Conservation (phyloP, 2,113 vertebrate genomes). For the Melanostigma gelatinosum region DNA sequence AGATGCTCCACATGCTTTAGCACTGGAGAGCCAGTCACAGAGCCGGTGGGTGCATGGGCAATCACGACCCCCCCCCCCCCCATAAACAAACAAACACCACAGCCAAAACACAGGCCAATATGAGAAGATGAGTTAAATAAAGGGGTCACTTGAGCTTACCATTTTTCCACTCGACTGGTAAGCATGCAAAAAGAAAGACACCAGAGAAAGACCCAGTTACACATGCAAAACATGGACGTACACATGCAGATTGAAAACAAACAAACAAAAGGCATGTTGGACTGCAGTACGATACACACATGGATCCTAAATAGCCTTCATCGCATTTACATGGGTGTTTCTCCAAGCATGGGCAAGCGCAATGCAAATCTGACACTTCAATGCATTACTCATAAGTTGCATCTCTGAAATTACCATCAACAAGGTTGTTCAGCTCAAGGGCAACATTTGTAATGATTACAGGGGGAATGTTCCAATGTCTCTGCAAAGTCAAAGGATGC, state of each 20-base stretch:
- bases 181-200: conserved; percentile 86
- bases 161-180: conserved; percentile 97
- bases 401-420: conserved; percentile 66
- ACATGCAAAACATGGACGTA: conserved; percentile 79
- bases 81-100: conserved; percentile 23
- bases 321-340: conserved; percentile 62
- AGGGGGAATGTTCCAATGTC: conserved; percentile 23
- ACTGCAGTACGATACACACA: conserved; percentile 40
- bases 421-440: conserved; percentile 58
- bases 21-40: conserved; percentile 33
- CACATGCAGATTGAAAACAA: conserved; percentile 77
- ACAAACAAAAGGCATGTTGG: conserved; percentile 70
- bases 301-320: conserved; percentile 63
- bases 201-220: conserved; percentile 83
- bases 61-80: conserved; percentile 18
- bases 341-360: conserved; percentile 59
- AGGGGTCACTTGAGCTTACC: conserved; percentile 87
- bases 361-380: conserved; percentile 47
- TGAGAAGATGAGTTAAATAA: conserved; percentile 70
- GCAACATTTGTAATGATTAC: conserved; percentile 53
- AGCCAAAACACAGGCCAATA: conserved; percentile 49
- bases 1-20: conserved; percentile 56
- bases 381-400: conserved; percentile 52
- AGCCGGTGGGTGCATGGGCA: conserved; percentile 41
- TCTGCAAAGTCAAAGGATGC: neutral